A percentile compares a stretch with the other conserved stretches of the same genome.
phyloP scores from a whole-genome alignment of 1,140 invertebrate species.

The Dryas iulia region DNA sequence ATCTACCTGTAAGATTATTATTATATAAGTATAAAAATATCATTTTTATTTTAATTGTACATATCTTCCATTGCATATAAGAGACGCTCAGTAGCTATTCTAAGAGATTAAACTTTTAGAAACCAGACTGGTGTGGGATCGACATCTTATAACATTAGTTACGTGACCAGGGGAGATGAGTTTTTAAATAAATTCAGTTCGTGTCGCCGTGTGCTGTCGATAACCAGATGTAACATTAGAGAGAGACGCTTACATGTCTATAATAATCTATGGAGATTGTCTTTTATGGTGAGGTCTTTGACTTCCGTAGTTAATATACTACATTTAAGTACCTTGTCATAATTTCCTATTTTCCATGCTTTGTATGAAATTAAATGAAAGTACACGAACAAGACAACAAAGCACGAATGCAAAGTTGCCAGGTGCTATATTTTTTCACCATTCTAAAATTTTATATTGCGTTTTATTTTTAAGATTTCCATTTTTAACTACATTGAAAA shows the following conservation, averaged over 20 bases:
- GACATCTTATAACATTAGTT: conserved; percentile 37
- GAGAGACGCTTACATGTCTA: not conserved
- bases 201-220: conserved; percentile 25
- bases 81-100: not conserved
- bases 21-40: not conserved
- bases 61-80: not conserved
- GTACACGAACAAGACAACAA: too few relatives aligned
- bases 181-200: conserved; percentile 55
- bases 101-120: conserved; percentile 9
- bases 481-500: too few relatives aligned
- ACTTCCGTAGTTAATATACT: too few relatives aligned
- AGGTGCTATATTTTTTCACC: too few relatives aligned
- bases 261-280: not conserved
- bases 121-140: conserved; percentile 15
- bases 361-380: too few relatives aligned
- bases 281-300: not conserved
- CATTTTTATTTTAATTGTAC: not conserved
- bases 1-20: too few relatives aligned
- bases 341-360: too few relatives aligned
- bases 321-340: too few relatives aligned
- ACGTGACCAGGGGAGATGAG: conserved; percentile 58
- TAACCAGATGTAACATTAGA: not conserved
- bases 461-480: too few relatives aligned
- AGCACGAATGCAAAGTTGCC: too few relatives aligned
- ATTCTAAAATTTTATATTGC: too few relatives aligned